phyloP scores from a whole-genome alignment of 2,113 vertebrate genomes.

The Sturnira hondurensis region DNA sequence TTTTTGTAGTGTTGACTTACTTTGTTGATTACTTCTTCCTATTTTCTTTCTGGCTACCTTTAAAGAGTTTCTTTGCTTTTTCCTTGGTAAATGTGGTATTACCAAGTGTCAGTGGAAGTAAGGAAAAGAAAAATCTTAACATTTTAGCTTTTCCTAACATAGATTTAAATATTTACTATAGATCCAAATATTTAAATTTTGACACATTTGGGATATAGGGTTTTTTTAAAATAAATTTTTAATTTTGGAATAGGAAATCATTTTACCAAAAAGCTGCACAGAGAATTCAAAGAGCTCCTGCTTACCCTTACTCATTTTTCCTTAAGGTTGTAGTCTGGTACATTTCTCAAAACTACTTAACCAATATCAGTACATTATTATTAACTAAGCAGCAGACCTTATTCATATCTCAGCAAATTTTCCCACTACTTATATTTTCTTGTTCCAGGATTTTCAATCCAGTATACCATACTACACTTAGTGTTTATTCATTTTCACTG shows the following conservation, averaged over 20 bases:
- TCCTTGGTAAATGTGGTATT: background rate
- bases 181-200: background rate
- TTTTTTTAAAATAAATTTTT: background rate
- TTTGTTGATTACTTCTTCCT: background rate
- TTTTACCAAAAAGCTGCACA: background rate
- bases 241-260: slow-evolving; percentile 3
- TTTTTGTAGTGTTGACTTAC: background rate
- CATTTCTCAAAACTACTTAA: background rate
- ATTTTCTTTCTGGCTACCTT: background rate
- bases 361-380: background rate
- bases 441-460: background rate
- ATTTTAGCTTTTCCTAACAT: background rate
- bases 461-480: background rate
- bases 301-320: background rate
- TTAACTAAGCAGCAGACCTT: background rate
- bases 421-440: background rate
- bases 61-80: slow-evolving; percentile 9
- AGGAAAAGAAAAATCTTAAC: background rate
- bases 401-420: background rate
- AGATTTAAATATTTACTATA: background rate
- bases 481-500: background rate
- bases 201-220: background rate
- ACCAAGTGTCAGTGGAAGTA: background rate
- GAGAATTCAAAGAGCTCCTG: background rate
- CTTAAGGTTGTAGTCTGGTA: background rate